Evolutionary conservation across 2,113 vertebrate genomes (phyloP).

Genomic region (Podarcis muralis): DNA sequence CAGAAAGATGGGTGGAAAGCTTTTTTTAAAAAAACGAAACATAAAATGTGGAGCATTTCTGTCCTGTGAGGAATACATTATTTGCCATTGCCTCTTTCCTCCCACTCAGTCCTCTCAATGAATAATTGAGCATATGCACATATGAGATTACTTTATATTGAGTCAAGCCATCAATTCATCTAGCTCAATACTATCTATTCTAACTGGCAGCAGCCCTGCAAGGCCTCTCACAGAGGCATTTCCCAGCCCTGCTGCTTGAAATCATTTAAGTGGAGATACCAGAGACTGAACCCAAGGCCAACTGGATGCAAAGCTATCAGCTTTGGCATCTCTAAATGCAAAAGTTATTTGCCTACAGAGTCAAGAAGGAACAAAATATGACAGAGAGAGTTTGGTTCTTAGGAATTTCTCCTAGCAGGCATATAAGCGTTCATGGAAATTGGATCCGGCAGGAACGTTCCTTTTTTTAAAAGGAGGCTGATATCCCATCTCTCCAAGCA

Average conservation of each 20-base stretch:
- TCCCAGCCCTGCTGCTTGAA: background rate
- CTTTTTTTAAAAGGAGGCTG: slow-evolving; percentile 4
- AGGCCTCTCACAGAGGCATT: background rate
- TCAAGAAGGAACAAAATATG: background rate
- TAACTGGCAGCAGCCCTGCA: background rate
- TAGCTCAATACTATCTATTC: background rate
- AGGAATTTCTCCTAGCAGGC: background rate
- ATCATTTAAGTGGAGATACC: background rate
- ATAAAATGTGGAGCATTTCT: background rate
- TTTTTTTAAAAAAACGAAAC: background rate
- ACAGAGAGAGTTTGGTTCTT: background rate
- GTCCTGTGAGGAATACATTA: background rate
- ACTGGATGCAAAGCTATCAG: background rate
- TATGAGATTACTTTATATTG: background rate
- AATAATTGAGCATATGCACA: background rate
- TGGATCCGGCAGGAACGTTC: background rate
- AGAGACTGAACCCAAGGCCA: background rate
- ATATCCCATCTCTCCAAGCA: background rate
- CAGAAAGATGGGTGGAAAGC: background rate
- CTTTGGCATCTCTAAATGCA: background rate
- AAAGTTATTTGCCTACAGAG: background rate
- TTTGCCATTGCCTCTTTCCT: background rate
- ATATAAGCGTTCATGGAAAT: background rate
- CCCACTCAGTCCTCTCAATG: background rate
- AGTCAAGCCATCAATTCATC: background rate